phyloP scores from a whole-genome alignment of 1,140 invertebrate genomes.

The Episyrphus balteatus region DNA sequence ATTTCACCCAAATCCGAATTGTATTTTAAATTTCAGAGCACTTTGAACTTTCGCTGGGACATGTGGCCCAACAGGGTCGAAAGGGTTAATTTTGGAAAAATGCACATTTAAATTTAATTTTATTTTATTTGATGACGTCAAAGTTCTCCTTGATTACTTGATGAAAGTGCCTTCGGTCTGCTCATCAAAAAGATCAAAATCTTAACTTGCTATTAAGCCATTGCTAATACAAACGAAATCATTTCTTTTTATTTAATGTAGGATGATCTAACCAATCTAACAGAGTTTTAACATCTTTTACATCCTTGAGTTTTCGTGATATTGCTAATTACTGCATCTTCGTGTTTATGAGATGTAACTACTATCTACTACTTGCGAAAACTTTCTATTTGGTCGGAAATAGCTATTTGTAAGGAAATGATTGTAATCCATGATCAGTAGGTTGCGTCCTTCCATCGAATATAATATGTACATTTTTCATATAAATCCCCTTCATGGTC shows the following conservation, averaged over 20 bases:
- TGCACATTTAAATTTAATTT: neutral
- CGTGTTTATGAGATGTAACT: neutral
- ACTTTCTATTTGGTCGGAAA: no score
- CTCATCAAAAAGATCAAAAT: neutral
- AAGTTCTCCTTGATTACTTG: neutral
- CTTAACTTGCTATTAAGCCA: neutral
- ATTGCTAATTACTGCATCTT: neutral
- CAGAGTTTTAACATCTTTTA: neutral
- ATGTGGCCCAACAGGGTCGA: no score
- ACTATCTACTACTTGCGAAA: no score
- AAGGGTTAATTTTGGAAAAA: no score
- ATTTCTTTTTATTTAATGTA: neutral
- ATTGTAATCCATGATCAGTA: neutral
- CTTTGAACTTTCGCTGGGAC: no score
- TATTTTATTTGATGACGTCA: neutral
- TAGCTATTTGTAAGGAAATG: no score
- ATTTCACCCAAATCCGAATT: no score
- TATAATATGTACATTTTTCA: slow-evolving; percentile 5
- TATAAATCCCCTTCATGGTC: slow-evolving; percentile 32
- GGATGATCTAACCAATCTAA: neutral
- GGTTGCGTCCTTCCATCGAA: neutral
- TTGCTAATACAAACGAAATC: neutral
- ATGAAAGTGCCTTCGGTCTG: neutral
- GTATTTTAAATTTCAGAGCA: no score
- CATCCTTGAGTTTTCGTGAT: neutral